These are phyloP conservation scores for Andrena camellia DNA, from an alignment of 2,888 invertebrate genomes.

Conservation along the genomic window DNA sequence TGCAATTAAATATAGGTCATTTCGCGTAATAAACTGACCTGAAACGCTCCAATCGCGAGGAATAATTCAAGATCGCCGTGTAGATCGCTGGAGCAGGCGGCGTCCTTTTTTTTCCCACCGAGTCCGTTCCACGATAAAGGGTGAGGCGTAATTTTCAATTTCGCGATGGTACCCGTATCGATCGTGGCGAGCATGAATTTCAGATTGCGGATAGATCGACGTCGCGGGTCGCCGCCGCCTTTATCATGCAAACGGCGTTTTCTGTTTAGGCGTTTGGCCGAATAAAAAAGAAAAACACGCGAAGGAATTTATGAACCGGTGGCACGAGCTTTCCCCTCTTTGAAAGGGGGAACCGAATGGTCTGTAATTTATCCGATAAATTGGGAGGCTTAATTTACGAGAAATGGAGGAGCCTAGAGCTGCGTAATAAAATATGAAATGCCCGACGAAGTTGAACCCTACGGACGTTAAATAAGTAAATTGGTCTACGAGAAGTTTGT, in stretches of 20 bases:
- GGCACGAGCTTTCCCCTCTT: conserved; percentile 37
- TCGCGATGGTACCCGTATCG: conserved; percentile 57
- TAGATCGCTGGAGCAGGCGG: background rate
- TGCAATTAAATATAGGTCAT: too few relatives aligned
- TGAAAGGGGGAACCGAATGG: background rate
- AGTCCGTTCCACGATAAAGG: background rate
- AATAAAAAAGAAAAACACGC: conserved; percentile 51
- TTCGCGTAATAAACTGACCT: too few relatives aligned
- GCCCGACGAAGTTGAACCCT: too few relatives aligned
- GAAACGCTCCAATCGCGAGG: too few relatives aligned
- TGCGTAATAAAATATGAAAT: too few relatives aligned
- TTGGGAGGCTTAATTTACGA: conserved; percentile 22
- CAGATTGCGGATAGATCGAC: conserved; percentile 39
- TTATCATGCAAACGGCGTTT: conserved; percentile 59
- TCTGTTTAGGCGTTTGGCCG: conserved; percentile 58
- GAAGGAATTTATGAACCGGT: conserved; percentile 56
- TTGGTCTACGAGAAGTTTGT: too few relatives aligned
- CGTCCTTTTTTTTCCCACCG: background rate
- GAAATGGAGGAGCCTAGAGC: background rate
- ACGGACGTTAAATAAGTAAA: too few relatives aligned
- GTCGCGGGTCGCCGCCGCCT: conserved; percentile 28
- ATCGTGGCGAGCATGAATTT: conserved; percentile 51
- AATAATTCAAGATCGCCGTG: conserved; percentile 4
- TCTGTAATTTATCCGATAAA: conserved; percentile 17
- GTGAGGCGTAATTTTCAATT: conserved; percentile 54